Percentiles rank a stretch among this genome's conserved stretches.
Conservation (phyloP, 2,113 vertebrate genomes). For the Entosphenus tridentatus region DNA sequence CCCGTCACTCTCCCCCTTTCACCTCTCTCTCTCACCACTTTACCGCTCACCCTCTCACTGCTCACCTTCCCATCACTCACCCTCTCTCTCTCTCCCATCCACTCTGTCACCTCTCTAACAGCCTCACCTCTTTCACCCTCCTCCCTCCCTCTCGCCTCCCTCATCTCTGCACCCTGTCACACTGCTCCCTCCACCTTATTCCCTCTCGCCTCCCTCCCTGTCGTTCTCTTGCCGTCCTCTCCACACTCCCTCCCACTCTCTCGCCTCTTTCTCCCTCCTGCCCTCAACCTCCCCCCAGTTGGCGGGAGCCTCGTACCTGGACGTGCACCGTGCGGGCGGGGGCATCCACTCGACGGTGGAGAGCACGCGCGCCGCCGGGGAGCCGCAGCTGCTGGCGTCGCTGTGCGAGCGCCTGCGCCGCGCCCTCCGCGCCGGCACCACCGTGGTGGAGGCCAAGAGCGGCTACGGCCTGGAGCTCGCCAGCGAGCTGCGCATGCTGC, state of each 20-base stretch:
- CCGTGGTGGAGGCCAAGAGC: conserved; percentile 84
- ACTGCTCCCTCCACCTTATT: background rate
- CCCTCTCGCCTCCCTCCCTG: background rate
- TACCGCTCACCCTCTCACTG: background rate
- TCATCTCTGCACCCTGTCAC: background rate
- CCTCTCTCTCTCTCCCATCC: background rate
- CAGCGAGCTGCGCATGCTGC: conserved; percentile 67
- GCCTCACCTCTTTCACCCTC: background rate
- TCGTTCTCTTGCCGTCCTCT: background rate
- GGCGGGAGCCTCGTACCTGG: conserved; percentile 78
- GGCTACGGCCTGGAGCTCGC: conserved; percentile 60
- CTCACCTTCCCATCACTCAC: background rate
- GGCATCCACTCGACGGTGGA: conserved; percentile 80
- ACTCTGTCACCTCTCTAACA: background rate
- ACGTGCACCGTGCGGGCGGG: conserved; percentile 69
- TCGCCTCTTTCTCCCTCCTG: background rate
- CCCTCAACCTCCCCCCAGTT: conserved; percentile 26
- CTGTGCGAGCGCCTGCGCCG: conserved; percentile 25
- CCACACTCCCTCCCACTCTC: background rate
- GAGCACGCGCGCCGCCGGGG: conserved; percentile 30
- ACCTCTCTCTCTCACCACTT: background rate
- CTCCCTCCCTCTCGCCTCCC: background rate
- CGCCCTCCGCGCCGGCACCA: conserved; percentile 52
- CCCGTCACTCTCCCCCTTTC: background rate
- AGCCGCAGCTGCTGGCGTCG: conserved; percentile 29